phyloP scores from a whole-genome alignment of 2,888 invertebrate species.

The Chymomyza fuscimana region DNA sequence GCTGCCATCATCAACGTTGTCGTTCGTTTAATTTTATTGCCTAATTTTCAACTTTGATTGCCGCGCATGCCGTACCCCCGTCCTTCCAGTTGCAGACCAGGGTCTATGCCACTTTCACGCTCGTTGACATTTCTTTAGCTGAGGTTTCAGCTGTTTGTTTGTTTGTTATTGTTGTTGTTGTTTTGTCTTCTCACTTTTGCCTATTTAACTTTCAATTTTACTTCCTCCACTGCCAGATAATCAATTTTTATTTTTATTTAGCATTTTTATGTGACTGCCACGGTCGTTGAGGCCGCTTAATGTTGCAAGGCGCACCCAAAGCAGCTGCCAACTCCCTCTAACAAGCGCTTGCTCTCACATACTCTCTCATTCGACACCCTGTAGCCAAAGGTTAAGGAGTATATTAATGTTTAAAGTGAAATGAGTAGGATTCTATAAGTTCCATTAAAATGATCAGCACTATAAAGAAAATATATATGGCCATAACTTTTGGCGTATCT shows the following conservation, averaged over 20 bases:
- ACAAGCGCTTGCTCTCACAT: neutral
- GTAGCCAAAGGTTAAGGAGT: no score
- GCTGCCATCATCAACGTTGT: conserved; percentile 32
- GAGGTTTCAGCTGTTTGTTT: conserved; percentile 24
- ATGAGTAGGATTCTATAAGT: no score
- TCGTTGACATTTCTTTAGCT: conserved; percentile 60
- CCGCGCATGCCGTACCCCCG: conserved; percentile 20
- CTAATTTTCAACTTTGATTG: conserved; percentile 73
- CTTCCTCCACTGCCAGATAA: conserved; percentile 47
- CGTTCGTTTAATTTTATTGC: conserved; percentile 73
- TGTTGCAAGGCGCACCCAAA: conserved; percentile 3
- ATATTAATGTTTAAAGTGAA: no score
- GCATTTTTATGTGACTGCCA: conserved; percentile 46
- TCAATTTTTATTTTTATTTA: conserved; percentile 69
- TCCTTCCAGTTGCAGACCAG: neutral
- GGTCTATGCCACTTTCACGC: conserved; percentile 59
- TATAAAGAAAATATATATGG: no score
- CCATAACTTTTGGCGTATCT: no score
- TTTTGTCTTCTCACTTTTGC: conserved; percentile 29
- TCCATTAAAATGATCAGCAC: no score
- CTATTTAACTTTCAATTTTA: conserved; percentile 55
- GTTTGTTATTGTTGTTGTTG: conserved; percentile 20
- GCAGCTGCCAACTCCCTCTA: neutral
- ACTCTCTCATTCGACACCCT: neutral
- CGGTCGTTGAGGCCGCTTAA: conserved; percentile 9